Evolutionary conservation across 2,113 vertebrate species (phyloP).

Genomic region (Cichladusa arquata): DNA sequence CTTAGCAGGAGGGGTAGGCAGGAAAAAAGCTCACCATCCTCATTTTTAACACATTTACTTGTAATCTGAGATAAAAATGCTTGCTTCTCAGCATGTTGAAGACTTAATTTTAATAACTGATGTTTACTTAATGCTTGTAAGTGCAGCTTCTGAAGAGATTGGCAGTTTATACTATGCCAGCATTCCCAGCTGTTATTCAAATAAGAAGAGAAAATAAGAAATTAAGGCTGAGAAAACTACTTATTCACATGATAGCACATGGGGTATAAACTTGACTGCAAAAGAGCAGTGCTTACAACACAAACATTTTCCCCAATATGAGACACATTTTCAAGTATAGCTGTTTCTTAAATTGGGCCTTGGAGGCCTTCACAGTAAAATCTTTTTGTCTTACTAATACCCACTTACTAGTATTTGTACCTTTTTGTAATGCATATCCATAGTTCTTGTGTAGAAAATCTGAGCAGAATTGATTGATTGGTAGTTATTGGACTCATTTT

Average conservation of each 20-base stretch:
- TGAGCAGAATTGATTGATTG: conserved; percentile 4
- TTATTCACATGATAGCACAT: neutral
- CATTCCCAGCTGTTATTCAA: conserved; percentile 65
- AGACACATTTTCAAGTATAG: neutral
- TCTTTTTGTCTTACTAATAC: neutral
- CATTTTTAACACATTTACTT: neutral
- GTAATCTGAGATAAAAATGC: neutral
- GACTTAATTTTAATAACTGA: conserved; percentile 69
- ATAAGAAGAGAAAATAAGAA: conserved; percentile 45
- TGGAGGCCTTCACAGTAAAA: neutral
- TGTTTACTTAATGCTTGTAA: conserved; percentile 73
- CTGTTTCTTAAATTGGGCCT: fast-evolving
- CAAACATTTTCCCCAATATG: neutral
- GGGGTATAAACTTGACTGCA: neutral
- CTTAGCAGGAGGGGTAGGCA: neutral
- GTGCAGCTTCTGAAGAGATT: conserved; percentile 63
- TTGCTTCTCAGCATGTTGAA: conserved; percentile 34
- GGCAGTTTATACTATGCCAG: conserved; percentile 50
- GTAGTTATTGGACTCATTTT: neutral
- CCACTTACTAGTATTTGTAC: neutral
- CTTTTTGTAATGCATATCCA: neutral
- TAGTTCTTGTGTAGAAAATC: neutral
- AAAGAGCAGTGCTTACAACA: neutral
- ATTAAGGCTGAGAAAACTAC: conserved; percentile 12
- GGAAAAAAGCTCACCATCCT: neutral